These are phyloP conservation scores for Catostomus latipinnis DNA, from an alignment of 2,797 vertebrate genomes.

Conservation along the genomic window DNA sequence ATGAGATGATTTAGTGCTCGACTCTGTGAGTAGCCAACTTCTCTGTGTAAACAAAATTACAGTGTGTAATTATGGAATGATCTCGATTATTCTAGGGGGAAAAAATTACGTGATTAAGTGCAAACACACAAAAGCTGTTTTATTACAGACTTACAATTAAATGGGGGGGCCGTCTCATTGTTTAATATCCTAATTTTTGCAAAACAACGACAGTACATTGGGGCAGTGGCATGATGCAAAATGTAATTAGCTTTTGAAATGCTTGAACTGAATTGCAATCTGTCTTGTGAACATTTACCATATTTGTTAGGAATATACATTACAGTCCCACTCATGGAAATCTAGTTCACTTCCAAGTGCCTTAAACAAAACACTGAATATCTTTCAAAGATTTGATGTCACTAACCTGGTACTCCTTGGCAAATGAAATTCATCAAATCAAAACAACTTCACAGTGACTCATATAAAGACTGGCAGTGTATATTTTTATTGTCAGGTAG, in stretches of 20 bases:
- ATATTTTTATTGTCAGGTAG: too few relatives aligned
- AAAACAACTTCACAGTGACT: background rate
- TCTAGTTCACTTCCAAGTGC: too few relatives aligned
- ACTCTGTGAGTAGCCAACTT: slow-evolving; percentile 43
- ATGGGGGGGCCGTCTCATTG: slow-evolving; percentile 49
- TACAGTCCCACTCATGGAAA: too few relatives aligned
- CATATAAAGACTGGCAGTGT: background rate
- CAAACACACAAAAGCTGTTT: slow-evolving; percentile 56
- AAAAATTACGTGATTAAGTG: slow-evolving; percentile 52
- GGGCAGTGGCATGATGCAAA: slow-evolving; percentile 60
- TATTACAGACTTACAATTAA: slow-evolving; percentile 60
- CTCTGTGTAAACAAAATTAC: slow-evolving; percentile 54
- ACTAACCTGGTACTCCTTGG: too few relatives aligned
- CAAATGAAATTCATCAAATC: too few relatives aligned
- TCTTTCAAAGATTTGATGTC: too few relatives aligned
- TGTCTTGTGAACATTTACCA: slow-evolving; percentile 50
- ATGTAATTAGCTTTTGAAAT: slow-evolving; percentile 63
- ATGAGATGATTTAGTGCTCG: slow-evolving; percentile 44
- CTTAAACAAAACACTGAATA: too few relatives aligned
- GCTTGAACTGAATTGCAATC: slow-evolving; percentile 60
- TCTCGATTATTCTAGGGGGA: slow-evolving; percentile 45
- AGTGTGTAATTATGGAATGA: slow-evolving; percentile 47
- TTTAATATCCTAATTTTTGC: slow-evolving; percentile 55
- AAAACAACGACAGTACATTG: slow-evolving; percentile 61
- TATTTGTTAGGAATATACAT: too few relatives aligned